Evolutionary conservation across 1,140 invertebrate genomes (phyloP).

Genomic region (Cotesia chilonis): DNA sequence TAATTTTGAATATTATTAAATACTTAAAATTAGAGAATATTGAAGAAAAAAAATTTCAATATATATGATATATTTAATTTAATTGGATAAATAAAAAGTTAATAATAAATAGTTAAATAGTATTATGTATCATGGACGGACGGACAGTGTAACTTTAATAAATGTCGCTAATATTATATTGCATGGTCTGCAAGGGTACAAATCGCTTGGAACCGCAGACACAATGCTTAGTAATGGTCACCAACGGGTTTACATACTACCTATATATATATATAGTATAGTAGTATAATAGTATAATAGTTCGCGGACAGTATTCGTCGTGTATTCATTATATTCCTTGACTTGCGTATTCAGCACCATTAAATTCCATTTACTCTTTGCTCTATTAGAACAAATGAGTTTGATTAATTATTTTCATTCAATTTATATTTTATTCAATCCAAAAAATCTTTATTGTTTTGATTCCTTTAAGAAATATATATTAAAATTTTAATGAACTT

Average conservation of each 20-base stretch:
- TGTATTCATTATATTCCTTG: slow-evolving; percentile 9
- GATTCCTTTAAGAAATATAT: background rate
- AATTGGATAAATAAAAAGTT: no score
- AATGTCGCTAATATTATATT: slow-evolving; percentile 49
- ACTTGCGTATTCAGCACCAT: slow-evolving; percentile 34
- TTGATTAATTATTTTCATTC: slow-evolving; percentile 30
- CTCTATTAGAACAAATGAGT: slow-evolving; percentile 36
- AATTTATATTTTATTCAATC: background rate
- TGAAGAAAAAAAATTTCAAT: no score
- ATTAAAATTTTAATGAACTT: no score
- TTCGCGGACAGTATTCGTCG: slow-evolving; percentile 36
- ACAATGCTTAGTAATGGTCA: slow-evolving; percentile 62
- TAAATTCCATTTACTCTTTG: slow-evolving; percentile 24
- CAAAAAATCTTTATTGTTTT: background rate
- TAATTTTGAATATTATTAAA: no score
- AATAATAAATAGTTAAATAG: no score
- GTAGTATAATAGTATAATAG: background rate
- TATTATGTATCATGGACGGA: no score
- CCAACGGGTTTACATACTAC: slow-evolving; percentile 45
- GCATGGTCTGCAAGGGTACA: slow-evolving; percentile 55
- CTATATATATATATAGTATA: background rate
- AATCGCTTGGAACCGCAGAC: slow-evolving; percentile 59
- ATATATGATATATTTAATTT: no score
- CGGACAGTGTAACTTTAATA: slow-evolving; percentile 49
- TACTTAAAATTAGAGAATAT: no score